These are phyloP conservation scores for Ericerus pela DNA, from an alignment of 1,140 invertebrate genomes.

Conservation along the genomic window DNA sequence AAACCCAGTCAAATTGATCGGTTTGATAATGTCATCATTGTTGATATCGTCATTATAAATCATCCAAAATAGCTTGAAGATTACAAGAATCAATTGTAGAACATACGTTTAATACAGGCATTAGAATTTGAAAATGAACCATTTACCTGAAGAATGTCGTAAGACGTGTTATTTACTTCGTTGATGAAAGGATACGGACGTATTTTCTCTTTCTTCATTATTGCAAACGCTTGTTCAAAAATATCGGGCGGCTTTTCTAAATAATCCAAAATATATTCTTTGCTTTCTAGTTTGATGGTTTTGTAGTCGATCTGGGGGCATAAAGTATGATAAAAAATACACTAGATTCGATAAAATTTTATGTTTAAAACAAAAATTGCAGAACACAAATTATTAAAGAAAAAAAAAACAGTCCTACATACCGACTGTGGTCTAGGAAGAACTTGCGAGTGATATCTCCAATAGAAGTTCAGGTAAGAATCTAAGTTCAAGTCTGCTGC, in stretches of 20 bases:
- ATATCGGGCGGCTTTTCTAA: constrained; percentile 47
- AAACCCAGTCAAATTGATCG: not conserved
- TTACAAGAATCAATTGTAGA: too few species aligned
- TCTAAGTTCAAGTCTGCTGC: constrained; percentile 57
- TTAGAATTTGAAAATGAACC: constrained; percentile 3
- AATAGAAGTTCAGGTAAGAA: constrained; percentile 64
- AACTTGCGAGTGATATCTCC: constrained; percentile 64
- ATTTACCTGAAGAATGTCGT: constrained; percentile 52
- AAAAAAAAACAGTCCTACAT: too few species aligned
- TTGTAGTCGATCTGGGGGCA: not conserved
- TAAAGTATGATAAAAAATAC: too few species aligned
- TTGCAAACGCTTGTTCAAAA: constrained; percentile 48
- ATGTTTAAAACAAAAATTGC: too few species aligned
- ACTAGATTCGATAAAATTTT: too few species aligned
- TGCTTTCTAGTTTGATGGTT: not conserved
- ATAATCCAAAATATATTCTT: not conserved
- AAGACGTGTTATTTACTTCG: constrained; percentile 36
- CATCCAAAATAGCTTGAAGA: not conserved
- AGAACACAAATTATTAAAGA: too few species aligned
- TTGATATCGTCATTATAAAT: not conserved
- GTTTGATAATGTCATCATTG: not conserved
- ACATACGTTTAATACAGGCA: not conserved
- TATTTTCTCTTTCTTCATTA: constrained; percentile 36
- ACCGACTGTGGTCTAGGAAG: constrained; percentile 18
- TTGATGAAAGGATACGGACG: constrained; percentile 48